Evolutionary conservation across 2,113 vertebrate species (phyloP).

Genomic region (Turdus rufiventris): DNA sequence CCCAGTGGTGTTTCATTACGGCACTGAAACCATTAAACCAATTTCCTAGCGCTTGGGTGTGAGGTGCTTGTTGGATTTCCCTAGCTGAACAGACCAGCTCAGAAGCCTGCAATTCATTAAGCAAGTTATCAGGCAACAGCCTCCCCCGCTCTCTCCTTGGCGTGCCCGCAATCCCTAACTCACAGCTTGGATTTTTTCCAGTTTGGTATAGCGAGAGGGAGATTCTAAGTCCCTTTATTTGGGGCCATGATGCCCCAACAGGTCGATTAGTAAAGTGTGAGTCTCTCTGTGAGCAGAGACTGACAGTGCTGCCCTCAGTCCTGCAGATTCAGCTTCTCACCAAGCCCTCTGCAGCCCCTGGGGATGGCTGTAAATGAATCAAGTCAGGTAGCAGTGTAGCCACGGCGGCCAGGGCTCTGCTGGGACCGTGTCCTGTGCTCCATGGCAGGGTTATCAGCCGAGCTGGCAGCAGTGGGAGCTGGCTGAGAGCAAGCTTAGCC

Average conservation of each 20-base stretch:
- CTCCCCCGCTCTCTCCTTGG: not conserved
- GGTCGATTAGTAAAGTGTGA: not conserved
- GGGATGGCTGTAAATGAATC: not conserved
- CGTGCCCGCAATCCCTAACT: not conserved
- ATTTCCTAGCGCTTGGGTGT: not conserved
- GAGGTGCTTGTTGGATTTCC: conserved; percentile 20
- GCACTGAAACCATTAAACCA: conserved; percentile 1
- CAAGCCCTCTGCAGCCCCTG: not conserved
- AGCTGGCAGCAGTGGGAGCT: not conserved
- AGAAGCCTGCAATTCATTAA: conserved; percentile 45
- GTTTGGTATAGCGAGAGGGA: not conserved
- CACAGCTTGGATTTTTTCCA: not conserved
- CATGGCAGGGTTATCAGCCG: not conserved
- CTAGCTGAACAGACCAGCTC: not conserved
- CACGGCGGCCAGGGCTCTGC: accelerated
- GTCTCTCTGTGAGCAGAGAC: accelerated
- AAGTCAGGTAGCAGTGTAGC: accelerated
- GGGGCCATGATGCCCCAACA: not conserved
- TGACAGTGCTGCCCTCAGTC: not conserved
- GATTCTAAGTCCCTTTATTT: not conserved
- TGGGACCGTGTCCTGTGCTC: not conserved
- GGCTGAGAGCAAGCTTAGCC: not conserved
- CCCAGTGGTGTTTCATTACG: not conserved
- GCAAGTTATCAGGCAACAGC: conserved; percentile 1
- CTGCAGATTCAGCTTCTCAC: not conserved